These are phyloP conservation scores for Drosophila ironensis DNA, from an alignment of 1,140 invertebrate species.

Conservation along the genomic window DNA sequence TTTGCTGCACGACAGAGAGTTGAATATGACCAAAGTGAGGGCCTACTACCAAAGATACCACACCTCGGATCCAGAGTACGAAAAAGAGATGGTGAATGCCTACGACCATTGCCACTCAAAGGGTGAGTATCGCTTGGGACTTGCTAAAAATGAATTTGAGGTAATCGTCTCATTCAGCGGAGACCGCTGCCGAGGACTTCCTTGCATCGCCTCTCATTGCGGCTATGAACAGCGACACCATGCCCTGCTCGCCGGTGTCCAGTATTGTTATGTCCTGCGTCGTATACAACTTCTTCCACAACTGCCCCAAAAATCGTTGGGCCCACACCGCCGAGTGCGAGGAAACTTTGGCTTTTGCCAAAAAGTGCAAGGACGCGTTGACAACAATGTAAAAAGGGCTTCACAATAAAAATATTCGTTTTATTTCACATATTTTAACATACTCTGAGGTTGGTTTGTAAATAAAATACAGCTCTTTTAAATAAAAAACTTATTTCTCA, in stretches of 20 bases:
- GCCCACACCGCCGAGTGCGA: slow-evolving; percentile 58
- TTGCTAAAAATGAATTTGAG: too few species aligned
- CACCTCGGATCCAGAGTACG: slow-evolving; percentile 57
- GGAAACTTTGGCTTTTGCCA: slow-evolving; percentile 53
- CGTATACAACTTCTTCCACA: slow-evolving; percentile 61
- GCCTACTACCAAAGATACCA: slow-evolving; percentile 40
- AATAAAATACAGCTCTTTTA: too few species aligned
- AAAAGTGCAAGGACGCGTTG: slow-evolving; percentile 62
- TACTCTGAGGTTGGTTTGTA: too few species aligned
- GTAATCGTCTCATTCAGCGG: slow-evolving; percentile 36
- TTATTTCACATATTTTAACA: not conserved
- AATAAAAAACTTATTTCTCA: too few species aligned
- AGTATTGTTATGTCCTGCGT: slow-evolving; percentile 63
- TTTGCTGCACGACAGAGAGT: slow-evolving; percentile 29
- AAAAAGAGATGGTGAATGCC: slow-evolving; percentile 58
- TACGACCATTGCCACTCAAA: slow-evolving; percentile 53
- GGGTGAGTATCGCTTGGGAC: slow-evolving; percentile 41
- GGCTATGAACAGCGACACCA: slow-evolving; percentile 15
- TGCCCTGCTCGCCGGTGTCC: slow-evolving; percentile 46
- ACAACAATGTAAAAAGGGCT: slow-evolving; percentile 53
- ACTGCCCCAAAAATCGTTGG: slow-evolving; percentile 59
- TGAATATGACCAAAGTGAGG: slow-evolving; percentile 58
- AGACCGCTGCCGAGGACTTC: slow-evolving; percentile 44
- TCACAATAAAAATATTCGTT: not conserved
- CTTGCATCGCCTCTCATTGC: slow-evolving; percentile 32